These are phyloP conservation scores for Daubentonia madagascariensis DNA, from an alignment of 2,113 vertebrate genomes.

Conservation along the genomic window DNA sequence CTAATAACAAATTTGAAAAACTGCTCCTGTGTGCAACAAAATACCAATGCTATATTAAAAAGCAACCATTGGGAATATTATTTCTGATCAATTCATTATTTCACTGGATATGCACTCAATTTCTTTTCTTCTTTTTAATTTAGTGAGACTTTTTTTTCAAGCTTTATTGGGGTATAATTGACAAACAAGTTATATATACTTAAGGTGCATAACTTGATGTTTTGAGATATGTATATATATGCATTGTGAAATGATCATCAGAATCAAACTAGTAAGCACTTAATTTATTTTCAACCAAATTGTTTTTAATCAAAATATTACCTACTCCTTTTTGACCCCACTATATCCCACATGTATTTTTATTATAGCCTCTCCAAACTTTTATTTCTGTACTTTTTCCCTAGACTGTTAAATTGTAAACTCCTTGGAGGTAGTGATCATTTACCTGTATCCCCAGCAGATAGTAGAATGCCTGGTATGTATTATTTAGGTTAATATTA, in stretches of 20 bases:
- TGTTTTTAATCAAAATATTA: not conserved
- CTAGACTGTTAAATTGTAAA: not conserved
- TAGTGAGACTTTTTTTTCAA: not conserved
- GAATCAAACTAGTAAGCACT: not conserved
- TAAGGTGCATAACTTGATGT: not conserved
- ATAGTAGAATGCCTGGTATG: not conserved
- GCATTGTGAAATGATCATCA: not conserved
- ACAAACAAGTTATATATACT: not conserved
- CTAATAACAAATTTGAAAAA: not conserved
- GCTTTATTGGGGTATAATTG: not conserved
- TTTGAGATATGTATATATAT: not conserved
- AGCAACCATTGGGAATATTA: not conserved
- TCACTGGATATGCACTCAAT: not conserved
- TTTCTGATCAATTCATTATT: constrained; percentile 15
- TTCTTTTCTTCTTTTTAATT: not conserved
- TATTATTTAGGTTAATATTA: not conserved
- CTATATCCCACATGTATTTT: not conserved
- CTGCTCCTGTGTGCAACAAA: not conserved
- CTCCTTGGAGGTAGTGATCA: not conserved
- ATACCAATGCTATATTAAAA: not conserved
- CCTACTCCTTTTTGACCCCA: not conserved
- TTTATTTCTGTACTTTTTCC: not conserved
- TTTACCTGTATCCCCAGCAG: not conserved
- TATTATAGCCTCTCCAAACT: not conserved
- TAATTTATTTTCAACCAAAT: not conserved